A percentile compares a stretch with the other conserved stretches of the same genome.
phyloP scores from a whole-genome alignment of 53 echinoderm and acorn worm genomes.

The Astropecten irregularis region DNA sequence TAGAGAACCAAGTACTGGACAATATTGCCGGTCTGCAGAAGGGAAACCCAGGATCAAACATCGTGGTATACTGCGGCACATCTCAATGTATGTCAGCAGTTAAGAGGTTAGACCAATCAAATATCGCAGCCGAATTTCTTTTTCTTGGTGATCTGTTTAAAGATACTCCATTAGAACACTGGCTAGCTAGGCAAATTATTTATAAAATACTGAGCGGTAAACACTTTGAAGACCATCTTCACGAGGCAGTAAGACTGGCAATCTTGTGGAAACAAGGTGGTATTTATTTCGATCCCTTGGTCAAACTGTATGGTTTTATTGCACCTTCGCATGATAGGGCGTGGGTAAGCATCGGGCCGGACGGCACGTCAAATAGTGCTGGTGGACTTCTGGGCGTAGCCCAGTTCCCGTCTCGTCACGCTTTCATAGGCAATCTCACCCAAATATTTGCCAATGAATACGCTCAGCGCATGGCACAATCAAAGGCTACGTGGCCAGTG shows the following conservation, averaged over 20 bases:
- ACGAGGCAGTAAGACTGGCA: constrained; percentile 9
- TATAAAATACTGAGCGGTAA: constrained; percentile 14
- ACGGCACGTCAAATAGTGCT: neutral
- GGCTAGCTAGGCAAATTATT: constrained; percentile 1
- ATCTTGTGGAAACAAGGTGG: constrained; percentile 16
- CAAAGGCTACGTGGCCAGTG: too few species aligned
- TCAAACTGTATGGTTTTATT: neutral
- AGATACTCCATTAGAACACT: neutral
- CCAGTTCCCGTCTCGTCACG: neutral
- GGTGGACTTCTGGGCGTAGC: neutral
- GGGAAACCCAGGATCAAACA: neutral
- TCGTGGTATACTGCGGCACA: constrained; percentile 6
- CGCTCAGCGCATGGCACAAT: too few species aligned
- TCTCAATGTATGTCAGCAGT: constrained; percentile 13
- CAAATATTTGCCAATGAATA: too few species aligned
- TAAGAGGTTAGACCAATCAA: neutral
- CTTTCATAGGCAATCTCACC: too few species aligned
- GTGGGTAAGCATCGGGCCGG: neutral
- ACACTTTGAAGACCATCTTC: neutral
- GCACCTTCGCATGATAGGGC: too few species aligned
- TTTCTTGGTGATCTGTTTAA: neutral
- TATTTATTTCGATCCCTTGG: neutral
- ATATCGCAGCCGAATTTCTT: neutral
- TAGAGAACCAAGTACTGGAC: neutral
- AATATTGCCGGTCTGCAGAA: neutral